phyloP scores from a whole-genome alignment of 2,888 invertebrate genomes.

The Dynastes hyllus region DNA sequence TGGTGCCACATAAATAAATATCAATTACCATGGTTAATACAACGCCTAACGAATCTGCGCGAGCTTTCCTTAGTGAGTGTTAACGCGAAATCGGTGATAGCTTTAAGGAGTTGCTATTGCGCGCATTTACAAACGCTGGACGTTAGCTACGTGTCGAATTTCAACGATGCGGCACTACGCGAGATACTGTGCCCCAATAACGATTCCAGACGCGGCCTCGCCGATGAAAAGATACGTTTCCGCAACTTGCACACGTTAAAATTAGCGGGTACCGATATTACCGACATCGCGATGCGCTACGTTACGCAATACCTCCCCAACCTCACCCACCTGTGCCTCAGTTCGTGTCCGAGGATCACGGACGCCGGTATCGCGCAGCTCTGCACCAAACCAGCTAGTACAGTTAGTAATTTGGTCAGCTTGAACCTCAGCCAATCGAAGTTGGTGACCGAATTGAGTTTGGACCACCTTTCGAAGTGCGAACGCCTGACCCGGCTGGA shows the following conservation, averaged over 20 bases:
- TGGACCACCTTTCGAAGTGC: slow-evolving; percentile 87
- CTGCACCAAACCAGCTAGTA: slow-evolving; percentile 82
- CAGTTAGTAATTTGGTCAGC: slow-evolving; percentile 80
- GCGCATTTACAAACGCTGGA: slow-evolving; percentile 86
- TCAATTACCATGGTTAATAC: slow-evolving; percentile 94
- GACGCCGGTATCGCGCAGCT: slow-evolving; percentile 94
- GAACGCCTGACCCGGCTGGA: slow-evolving; percentile 83
- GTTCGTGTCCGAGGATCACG: slow-evolving; percentile 90
- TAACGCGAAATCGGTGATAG: slow-evolving; percentile 63
- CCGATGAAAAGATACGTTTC: slow-evolving; percentile 84
- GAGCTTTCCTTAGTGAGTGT: slow-evolving; percentile 86
- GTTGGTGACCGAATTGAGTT: slow-evolving; percentile 85
- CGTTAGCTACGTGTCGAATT: slow-evolving; percentile 88
- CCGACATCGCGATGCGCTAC: slow-evolving; percentile 88
- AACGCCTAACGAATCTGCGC: slow-evolving; percentile 87
- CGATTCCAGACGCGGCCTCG: slow-evolving; percentile 85
- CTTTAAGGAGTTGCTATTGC: slow-evolving; percentile 72
- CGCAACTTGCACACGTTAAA: slow-evolving; percentile 84
- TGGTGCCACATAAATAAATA: slow-evolving; percentile 92
- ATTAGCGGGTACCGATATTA: slow-evolving; percentile 91
- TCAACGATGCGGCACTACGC: slow-evolving; percentile 88
- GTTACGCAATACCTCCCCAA: slow-evolving; percentile 85
- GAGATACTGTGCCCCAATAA: slow-evolving; percentile 91
- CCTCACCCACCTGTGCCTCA: slow-evolving; percentile 84
- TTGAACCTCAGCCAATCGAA: slow-evolving; percentile 89